Evolutionary conservation across 2,888 invertebrate species (phyloP).

Genomic region (Alloplasta piceator): DNA sequence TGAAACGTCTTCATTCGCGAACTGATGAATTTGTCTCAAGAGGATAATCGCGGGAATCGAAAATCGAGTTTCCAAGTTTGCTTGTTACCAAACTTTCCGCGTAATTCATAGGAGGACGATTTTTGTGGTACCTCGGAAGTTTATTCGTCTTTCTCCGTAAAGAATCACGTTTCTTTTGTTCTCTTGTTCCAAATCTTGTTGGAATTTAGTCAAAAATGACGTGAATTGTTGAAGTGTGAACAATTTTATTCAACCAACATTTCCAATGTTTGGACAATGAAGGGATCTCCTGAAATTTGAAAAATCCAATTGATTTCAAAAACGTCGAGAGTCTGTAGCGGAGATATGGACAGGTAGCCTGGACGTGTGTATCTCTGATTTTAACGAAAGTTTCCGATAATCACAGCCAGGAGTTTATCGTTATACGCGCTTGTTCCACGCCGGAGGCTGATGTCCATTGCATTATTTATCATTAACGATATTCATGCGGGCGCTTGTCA

Average conservation of each 20-base stretch:
- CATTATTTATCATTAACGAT: conserved; percentile 80
- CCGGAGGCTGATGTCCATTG: conserved; percentile 33
- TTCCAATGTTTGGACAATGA: too few relatives aligned
- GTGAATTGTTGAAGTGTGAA: too few relatives aligned
- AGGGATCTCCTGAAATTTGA: too few relatives aligned
- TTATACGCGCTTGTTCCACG: neutral
- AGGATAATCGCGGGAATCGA: neutral
- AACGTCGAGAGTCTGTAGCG: neutral
- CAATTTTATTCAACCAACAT: too few relatives aligned
- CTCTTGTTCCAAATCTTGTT: too few relatives aligned
- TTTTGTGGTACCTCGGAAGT: too few relatives aligned
- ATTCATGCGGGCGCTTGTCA: conserved; percentile 79
- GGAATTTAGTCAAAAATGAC: too few relatives aligned
- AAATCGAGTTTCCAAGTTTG: conserved; percentile 2
- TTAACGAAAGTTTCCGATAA: neutral
- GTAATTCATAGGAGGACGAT: too few relatives aligned
- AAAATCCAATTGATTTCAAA: too few relatives aligned
- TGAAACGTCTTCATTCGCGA: conserved; percentile 2
- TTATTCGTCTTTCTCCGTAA: too few relatives aligned
- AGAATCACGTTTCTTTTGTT: too few relatives aligned
- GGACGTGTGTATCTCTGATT: conserved; percentile 1
- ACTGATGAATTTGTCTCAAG: neutral
- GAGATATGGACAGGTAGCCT: conserved; percentile 12
- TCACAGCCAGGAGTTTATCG: conserved; percentile 3
- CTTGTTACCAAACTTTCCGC: too few relatives aligned